phyloP scores from a whole-genome alignment of 1,140 invertebrate species.

The Cydia strobilella region DNA sequence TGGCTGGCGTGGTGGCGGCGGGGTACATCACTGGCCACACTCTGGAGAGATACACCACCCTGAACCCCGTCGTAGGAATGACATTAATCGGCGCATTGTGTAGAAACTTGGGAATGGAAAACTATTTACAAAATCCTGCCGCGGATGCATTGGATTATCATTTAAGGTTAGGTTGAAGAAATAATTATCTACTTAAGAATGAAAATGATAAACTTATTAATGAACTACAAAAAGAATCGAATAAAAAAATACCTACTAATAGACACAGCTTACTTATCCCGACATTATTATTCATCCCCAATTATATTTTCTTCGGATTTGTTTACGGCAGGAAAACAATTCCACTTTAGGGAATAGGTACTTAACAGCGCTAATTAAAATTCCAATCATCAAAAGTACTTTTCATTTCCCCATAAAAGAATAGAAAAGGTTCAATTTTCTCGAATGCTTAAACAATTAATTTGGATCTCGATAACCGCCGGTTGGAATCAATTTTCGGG shows the following conservation, averaged over 20 bases:
- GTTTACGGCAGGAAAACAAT: conserved; percentile 7
- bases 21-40: conserved; percentile 91
- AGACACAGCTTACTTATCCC: too few species aligned
- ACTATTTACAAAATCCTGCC: conserved; percentile 83
- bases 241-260: too few species aligned
- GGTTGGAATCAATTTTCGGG: conserved; percentile 21
- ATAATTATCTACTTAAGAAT: background rate
- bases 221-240: background rate
- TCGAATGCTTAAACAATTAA: conserved; percentile 28
- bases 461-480: conserved; percentile 16
- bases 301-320: conserved; percentile 2
- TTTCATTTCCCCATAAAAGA: conserved; percentile 21
- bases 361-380: conserved; percentile 15
- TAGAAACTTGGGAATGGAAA: conserved; percentile 85
- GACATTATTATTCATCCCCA: background rate
- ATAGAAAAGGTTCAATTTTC: conserved; percentile 24
- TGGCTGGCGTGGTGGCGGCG: conserved; percentile 85
- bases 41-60: conserved; percentile 83
- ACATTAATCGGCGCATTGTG: conserved; percentile 88
- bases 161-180: conserved; percentile 58
- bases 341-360: background rate
- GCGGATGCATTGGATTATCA: conserved; percentile 83
- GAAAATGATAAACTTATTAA: background rate
- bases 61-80: conserved; percentile 93
- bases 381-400: conserved; percentile 11